These are phyloP conservation scores for Dermolepida albohirtum DNA, from an alignment of 2,888 invertebrate genomes.

Conservation along the genomic window DNA sequence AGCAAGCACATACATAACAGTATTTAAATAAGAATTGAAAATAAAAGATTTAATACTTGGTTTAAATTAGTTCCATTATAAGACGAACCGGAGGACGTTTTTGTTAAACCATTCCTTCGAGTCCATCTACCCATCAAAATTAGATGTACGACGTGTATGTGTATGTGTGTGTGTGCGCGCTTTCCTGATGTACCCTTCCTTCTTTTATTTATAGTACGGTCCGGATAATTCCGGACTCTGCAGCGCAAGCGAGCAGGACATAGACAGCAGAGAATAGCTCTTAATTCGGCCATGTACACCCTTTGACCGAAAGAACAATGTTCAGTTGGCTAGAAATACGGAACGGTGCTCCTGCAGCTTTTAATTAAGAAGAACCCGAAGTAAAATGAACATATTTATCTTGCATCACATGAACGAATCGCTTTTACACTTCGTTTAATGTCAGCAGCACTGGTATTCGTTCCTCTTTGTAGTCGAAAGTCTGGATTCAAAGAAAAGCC, in stretches of 20 bases:
- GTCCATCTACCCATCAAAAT: constrained; percentile 34
- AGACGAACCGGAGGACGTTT: no score
- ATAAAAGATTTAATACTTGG: no score
- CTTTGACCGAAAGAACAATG: constrained; percentile 60
- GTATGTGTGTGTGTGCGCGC: constrained; percentile 10
- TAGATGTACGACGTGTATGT: constrained; percentile 1
- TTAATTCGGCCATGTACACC: constrained; percentile 59
- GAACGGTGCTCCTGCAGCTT: constrained; percentile 51
- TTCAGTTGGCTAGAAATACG: constrained; percentile 47
- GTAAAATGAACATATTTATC: constrained; percentile 54
- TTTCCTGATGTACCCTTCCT: constrained; percentile 10
- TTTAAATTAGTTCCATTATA: no score
- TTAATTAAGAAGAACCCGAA: constrained; percentile 59
- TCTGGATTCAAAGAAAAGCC: constrained; percentile 13
- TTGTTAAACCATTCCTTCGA: constrained; percentile 8
- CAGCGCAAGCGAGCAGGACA: constrained; percentile 36
- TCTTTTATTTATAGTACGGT: constrained; percentile 37
- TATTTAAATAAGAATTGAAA: no score
- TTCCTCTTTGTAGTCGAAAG: constrained; percentile 27
- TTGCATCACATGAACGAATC: constrained; percentile 47
- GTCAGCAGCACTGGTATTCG: constrained; percentile 8
- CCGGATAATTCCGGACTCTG: constrained; percentile 36
- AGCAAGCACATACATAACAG: no score
- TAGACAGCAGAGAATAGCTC: constrained; percentile 55
- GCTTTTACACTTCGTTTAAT: constrained; percentile 43